Percentiles rank a stretch among this genome's conserved stretches.
Evolutionary conservation across 1,140 invertebrate species (phyloP).

Genomic region (Antheraea mylitta): DNA sequence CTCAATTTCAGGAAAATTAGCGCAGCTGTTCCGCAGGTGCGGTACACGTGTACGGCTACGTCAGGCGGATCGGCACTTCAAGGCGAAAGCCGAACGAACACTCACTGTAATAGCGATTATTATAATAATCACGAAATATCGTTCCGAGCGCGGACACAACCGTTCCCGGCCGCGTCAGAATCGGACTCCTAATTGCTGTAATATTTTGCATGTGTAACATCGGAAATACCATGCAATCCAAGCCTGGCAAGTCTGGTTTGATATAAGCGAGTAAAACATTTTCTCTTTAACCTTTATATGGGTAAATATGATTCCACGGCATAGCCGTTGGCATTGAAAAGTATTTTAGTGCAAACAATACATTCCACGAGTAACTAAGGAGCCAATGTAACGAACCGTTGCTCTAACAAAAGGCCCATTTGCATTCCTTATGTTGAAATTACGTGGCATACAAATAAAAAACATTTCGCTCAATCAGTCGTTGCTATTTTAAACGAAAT

Average conservation of each 20-base stretch:
- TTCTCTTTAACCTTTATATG: conserved; percentile 6
- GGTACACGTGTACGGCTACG: no score
- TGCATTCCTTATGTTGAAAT: conserved; percentile 13
- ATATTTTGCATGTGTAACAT: not conserved
- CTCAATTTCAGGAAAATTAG: no score
- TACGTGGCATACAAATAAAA: not conserved
- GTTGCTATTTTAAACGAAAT: not conserved
- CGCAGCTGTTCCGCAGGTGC: no score
- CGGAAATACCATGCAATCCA: not conserved
- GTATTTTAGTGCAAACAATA: conserved; percentile 20
- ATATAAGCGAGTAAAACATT: not conserved
- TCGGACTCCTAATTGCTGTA: no score
- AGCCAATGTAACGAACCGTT: conserved; percentile 12
- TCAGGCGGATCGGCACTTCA: no score
- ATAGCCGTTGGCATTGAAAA: conserved; percentile 14
- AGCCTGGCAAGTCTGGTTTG: not conserved
- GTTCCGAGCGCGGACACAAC: no score
- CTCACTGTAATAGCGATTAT: no score
- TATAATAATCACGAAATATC: no score
- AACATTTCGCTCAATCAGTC: not conserved
- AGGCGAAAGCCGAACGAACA: no score
- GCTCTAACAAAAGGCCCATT: conserved; percentile 24
- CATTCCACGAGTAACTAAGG: conserved; percentile 4
- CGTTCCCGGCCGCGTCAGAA: no score
- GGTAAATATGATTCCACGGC: conserved; percentile 12